Conservation (phyloP, 2,113 vertebrate genomes). For the Ciconia stormi region DNA sequence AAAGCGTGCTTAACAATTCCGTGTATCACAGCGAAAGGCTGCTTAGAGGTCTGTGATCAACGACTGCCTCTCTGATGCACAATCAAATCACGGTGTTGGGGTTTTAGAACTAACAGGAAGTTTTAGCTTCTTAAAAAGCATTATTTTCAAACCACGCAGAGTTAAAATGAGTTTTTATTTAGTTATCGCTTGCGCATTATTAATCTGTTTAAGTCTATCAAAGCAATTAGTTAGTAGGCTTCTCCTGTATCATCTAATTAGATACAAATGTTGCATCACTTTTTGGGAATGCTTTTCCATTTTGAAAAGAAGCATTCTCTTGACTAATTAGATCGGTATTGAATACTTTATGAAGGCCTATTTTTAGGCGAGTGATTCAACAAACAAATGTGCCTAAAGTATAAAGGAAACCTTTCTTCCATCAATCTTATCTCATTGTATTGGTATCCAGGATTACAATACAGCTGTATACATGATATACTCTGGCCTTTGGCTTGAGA, state of each 20-base stretch:
- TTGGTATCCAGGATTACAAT: neutral
- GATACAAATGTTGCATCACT: neutral
- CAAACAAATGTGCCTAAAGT: neutral
- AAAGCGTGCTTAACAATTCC: neutral
- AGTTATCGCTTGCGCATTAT: neutral
- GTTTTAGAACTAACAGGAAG: neutral
- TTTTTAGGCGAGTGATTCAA: slow-evolving; percentile 36
- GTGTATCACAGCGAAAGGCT: neutral
- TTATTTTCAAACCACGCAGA: neutral
- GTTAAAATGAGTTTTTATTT: neutral
- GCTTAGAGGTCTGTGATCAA: neutral
- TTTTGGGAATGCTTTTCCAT: slow-evolving; percentile 7
- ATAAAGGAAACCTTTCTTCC: neutral
- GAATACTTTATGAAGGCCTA: slow-evolving; percentile 10
- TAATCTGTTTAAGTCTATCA: slow-evolving; percentile 23
- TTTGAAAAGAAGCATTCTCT: slow-evolving; percentile 10
- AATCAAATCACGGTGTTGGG: neutral
- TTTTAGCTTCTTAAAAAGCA: neutral
- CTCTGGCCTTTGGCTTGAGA: neutral
- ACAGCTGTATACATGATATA: neutral
- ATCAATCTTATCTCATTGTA: neutral
- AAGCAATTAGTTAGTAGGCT: slow-evolving; percentile 10
- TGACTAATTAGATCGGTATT: slow-evolving; percentile 24
- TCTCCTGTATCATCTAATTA: slow-evolving; percentile 10
- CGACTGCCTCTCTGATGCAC: neutral